Evolutionary conservation across 2,797 vertebrate species (phyloP).

Genomic region (Sebastiscus tertius): DNA sequence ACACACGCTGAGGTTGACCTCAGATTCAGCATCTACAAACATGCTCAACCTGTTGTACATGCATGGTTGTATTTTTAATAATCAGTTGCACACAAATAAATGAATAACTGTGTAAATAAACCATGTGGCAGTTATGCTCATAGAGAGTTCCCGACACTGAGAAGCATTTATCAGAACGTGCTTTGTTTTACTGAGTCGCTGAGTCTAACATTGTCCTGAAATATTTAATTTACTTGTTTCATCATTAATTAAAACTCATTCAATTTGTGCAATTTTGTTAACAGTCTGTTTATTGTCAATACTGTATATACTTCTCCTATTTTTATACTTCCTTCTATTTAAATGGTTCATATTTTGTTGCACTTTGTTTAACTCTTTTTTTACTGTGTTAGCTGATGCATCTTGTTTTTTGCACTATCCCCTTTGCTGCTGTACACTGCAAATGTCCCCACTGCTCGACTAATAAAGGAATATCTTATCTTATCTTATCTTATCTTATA

Average conservation of each 20-base stretch:
- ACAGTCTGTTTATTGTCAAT: too few species aligned
- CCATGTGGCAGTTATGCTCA: background rate
- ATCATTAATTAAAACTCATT: background rate
- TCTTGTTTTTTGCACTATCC: fast-evolving
- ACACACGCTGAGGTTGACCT: background rate
- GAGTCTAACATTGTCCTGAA: background rate
- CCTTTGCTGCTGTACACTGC: too few species aligned
- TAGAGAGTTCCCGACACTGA: background rate
- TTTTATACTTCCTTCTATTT: too few species aligned
- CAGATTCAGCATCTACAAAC: background rate
- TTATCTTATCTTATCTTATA: too few species aligned
- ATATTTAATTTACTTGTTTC: background rate
- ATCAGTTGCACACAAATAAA: background rate
- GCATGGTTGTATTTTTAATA: background rate
- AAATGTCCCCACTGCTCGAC: too few species aligned
- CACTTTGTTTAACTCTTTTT: too few species aligned
- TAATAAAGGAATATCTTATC: too few species aligned
- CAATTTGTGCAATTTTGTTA: too few species aligned
- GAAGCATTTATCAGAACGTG: background rate
- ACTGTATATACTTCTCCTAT: too few species aligned
- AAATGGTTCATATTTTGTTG: too few species aligned
- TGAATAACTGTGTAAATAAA: background rate
- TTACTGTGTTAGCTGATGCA: too few species aligned
- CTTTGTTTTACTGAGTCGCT: background rate
- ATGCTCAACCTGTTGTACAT: background rate